phyloP scores from a whole-genome alignment of 2,888 invertebrate species.

The Drosophila diplacantha region DNA sequence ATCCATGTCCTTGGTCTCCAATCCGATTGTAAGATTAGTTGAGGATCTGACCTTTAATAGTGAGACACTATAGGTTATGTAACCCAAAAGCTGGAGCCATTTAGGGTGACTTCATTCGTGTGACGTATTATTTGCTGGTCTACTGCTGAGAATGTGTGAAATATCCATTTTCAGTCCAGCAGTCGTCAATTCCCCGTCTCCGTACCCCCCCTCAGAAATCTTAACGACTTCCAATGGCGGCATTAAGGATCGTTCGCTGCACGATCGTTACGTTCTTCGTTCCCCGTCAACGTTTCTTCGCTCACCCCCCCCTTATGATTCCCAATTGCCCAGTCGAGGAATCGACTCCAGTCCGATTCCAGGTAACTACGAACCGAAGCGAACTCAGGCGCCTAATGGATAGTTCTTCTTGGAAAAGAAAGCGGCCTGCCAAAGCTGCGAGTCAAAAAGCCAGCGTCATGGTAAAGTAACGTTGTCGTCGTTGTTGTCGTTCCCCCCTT shows the following conservation, averaged over 20 bases:
- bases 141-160: constrained; percentile 35
- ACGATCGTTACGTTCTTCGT: constrained; percentile 23
- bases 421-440: constrained; percentile 63
- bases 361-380: constrained; percentile 59
- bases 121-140: constrained; percentile 15
- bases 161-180: constrained; percentile 26
- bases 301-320: constrained; percentile 14
- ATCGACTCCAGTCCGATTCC: constrained; percentile 51
- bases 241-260: constrained; percentile 39
- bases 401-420: constrained; percentile 71
- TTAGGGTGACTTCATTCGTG: constrained; percentile 6
- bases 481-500: constrained; percentile 2
- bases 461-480: constrained; percentile 65
- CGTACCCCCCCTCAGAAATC: constrained; percentile 3
- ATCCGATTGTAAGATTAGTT: neutral
- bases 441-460: constrained; percentile 47
- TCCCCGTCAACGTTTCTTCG: neutral
- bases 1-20: neutral
- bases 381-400: constrained; percentile 71
- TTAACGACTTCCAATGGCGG: constrained; percentile 42
- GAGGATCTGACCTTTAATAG: neutral
- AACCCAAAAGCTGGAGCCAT: neutral
- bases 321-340: constrained; percentile 23
- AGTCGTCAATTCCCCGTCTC: neutral
- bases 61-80: neutral